Conservation (phyloP, 2,113 vertebrate species). For the Dicrurus megarhynchus region DNA sequence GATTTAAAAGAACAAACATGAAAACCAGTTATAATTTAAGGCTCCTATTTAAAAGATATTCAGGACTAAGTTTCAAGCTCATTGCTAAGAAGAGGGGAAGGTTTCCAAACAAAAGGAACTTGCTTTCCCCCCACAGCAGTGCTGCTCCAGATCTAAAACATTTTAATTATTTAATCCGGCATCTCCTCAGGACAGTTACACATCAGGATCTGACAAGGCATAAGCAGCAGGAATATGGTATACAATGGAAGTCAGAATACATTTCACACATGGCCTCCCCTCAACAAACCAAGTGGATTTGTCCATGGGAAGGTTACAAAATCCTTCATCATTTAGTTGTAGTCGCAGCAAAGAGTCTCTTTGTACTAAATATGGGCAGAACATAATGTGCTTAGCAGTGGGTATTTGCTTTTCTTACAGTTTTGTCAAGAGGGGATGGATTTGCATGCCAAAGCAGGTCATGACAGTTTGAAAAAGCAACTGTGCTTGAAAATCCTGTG, state of each 20-base stretch:
- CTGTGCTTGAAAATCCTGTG: not conserved
- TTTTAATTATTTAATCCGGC: not conserved
- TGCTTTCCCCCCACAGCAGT: not conserved
- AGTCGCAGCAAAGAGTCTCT: not conserved
- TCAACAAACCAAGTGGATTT: slow-evolving; percentile 33
- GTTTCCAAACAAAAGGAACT: not conserved
- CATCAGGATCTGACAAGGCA: not conserved
- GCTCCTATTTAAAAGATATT: not conserved
- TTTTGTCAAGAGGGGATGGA: not conserved
- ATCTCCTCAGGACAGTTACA: not conserved
- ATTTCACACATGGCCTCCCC: slow-evolving; percentile 64
- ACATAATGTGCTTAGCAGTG: not conserved
- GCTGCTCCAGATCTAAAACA: not conserved
- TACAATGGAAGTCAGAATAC: slow-evolving; percentile 45
- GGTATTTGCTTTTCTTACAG: slow-evolving; percentile 8
- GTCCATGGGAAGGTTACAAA: not conserved
- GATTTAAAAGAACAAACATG: not conserved
- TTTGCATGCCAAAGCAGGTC: not conserved
- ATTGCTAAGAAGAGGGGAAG: not conserved
- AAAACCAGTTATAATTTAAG: not conserved
- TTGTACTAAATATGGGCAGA: not conserved
- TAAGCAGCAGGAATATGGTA: not conserved
- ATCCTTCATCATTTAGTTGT: not conserved
- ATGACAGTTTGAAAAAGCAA: not conserved
- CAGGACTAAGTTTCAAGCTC: not conserved